These are phyloP conservation scores for Synodontis membranacea DNA, from an alignment of 2,113 vertebrate genomes.

Conservation along the genomic window DNA sequence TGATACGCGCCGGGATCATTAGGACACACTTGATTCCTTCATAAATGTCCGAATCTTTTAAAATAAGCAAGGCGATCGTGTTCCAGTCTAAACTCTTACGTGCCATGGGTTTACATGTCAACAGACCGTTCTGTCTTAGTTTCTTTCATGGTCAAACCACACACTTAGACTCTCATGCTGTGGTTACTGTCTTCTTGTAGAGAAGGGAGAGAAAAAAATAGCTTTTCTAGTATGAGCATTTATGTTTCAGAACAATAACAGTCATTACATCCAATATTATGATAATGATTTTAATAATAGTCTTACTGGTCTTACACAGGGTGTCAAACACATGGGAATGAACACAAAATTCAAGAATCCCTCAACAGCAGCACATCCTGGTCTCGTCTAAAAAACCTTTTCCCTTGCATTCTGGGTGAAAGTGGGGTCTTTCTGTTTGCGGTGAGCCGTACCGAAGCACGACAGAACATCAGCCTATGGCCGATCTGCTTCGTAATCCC, in stretches of 20 bases:
- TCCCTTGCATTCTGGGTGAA: background rate
- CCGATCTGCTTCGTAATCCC: background rate
- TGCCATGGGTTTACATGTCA: conserved; percentile 17
- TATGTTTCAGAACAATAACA: background rate
- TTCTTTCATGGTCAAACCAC: background rate
- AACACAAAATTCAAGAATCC: background rate
- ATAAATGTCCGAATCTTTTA: background rate
- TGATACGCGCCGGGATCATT: background rate
- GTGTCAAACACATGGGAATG: background rate
- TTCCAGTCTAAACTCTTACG: background rate
- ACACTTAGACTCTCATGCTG: background rate
- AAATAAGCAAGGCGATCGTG: background rate
- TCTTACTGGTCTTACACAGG: background rate
- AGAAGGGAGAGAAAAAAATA: background rate
- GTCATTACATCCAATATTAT: no score
- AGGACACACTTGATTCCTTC: background rate
- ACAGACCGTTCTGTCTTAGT: background rate
- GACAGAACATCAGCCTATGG: background rate
- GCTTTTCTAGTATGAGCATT: background rate
- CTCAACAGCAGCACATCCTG: background rate
- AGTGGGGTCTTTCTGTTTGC: background rate
- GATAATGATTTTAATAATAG: background rate
- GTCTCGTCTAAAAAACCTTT: background rate
- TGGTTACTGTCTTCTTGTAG: background rate
- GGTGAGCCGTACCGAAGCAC: background rate